Evolutionary conservation across 2,797 vertebrate genomes (phyloP), one percentile per base, ranked within the genome.

Genomic region (Karalla daura): DNA sequence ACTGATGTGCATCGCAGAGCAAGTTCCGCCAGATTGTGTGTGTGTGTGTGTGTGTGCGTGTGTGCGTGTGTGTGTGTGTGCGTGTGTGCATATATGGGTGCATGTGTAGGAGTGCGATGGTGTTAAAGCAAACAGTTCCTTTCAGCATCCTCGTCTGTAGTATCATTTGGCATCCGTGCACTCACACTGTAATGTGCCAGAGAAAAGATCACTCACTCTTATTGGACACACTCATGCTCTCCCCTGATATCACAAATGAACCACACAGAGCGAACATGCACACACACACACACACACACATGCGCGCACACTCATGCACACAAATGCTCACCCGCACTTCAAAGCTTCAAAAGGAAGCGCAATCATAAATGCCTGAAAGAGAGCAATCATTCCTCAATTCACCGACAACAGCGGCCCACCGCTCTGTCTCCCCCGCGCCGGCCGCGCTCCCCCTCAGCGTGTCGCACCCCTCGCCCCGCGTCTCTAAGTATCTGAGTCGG

Each of bases 351-450:
- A 77, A 66, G 62, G 63, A 72, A 62, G 62, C 8, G 68, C 78
- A 85, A 84, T 79, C 74, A 63, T 78, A 65, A 77, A 81, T 49
- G 77, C 49, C 63, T 80, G 74, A 80, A 87, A 78, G 67, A 62
- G 54, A 78, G 76, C 79, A 86, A 83, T 89, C 80, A 85, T 78
- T 80, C 73, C 60, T 78, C 72, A 64, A 76, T 83, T 81, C 70
- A 50, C 20, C 11, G 27, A 72, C 75, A 83, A 70, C 82, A 77
- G 71, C 74, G 41, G 17, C 63, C 39, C 54, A 71, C 59, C 47
- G n/a, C 51, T 65, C 54, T 33, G 63, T 33, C 52, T 53, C 69
- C 7, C 37, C 1, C 14, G 0, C 8, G 46, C 2, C 15, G 0
- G 50, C 37, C 47, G 41, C 4, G 1, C 41, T 24, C 58, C 44